Base-by-base conservation (phyloP, 2,888 invertebrate species). In the Lymantria monacha region DNA sequence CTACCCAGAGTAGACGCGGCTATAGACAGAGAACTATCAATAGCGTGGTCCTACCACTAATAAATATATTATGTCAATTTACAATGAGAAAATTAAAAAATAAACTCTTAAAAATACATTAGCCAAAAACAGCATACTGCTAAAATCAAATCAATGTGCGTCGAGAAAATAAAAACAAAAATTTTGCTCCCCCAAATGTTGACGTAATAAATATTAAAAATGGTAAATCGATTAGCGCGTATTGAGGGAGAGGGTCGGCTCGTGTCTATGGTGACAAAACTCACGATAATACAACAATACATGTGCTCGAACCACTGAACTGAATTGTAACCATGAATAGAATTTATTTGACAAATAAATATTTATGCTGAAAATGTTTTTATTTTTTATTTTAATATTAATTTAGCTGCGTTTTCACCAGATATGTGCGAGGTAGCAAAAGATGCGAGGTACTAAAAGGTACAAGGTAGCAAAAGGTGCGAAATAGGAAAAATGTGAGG, bases 251-350 rank as follows among this genome's bases (percentile, higher is more conserved):
- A 43, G 66, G 65, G 59, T 61, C 50, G 57, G 31, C 9, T 22
- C 56, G 66, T 69, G 61, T 42, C 64, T 63, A 69, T 67, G 60
- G 57, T 12, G 61, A 66, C 64, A 62, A 53, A 63, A 55, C 45
- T 47, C 43, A 45, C 42, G 66, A 66, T 66, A 66, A 49, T 59
- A 68, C 66, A 64, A 72, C 69, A 72, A 64, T 62, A 55, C 56
- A 48, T 22, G 54, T 45, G 53, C 46, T 44, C 59, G 46, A 59
- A 45, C 60, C 64, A 65, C 55, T 69, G 70, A 56, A 61, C 57
- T 48, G 61, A 41, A 56, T 22, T 15, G 7, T 55, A 60, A 64
- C 53, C 46, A 46, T n/a, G 38, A 48, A 45, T 46, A 44, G 46
- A 53, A 55, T 56, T 55, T 53, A 51, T 42, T 49, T 55, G 44